Conservation (phyloP, 1,140 invertebrate genomes). For the Pseudomyrmex gracilis region DNA sequence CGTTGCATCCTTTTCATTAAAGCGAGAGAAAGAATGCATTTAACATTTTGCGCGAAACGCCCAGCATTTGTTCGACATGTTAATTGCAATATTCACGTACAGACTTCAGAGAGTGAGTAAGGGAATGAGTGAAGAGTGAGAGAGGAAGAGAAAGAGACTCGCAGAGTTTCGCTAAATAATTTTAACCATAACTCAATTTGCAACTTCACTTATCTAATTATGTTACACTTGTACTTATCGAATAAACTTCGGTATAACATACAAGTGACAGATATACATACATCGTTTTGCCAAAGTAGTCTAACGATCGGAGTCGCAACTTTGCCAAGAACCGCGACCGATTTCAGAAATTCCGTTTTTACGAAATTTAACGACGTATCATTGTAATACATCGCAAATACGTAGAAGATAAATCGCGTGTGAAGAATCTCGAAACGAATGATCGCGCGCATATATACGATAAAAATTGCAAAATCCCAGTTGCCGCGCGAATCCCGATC, state of each 20-base stretch:
- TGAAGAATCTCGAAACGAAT: neutral
- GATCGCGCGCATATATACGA: neutral
- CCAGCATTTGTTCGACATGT: neutral
- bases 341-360: neutral
- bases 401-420: neutral
- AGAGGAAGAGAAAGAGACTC: neutral
- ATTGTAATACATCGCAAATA: neutral
- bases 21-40: neutral
- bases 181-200: neutral
- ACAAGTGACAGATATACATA: neutral
- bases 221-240: neutral
- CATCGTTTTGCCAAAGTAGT: slow-evolving; percentile 21
- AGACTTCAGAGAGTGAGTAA: too few relatives aligned
- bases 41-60: neutral
- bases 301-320: neutral
- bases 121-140: too few relatives aligned
- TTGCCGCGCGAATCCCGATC: slow-evolving; percentile 1
- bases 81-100: slow-evolving; percentile 1
- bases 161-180: slow-evolving; percentile 2
- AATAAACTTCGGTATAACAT: slow-evolving; percentile 6
- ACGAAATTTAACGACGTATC: slow-evolving; percentile 24
- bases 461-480: slow-evolving; percentile 35
- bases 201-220: slow-evolving; percentile 7
- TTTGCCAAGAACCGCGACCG: neutral
- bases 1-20: neutral